These are phyloP conservation scores for Ecdyonurus torrentis DNA, from an alignment of 2,888 invertebrate species.

Conservation along the genomic window DNA sequence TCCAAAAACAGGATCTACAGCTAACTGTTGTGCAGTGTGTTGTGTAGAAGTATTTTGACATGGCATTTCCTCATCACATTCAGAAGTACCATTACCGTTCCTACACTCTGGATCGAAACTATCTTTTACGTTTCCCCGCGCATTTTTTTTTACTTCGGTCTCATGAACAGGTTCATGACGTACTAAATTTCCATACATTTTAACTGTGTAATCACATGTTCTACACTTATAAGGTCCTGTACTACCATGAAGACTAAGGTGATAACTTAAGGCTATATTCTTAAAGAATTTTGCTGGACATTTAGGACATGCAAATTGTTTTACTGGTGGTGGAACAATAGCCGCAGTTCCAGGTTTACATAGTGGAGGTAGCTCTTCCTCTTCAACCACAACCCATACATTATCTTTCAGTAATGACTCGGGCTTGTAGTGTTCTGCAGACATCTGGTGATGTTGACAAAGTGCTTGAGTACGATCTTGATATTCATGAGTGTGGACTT, in stretches of 20 bases:
- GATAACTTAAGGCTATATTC: constrained; percentile 49
- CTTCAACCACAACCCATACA: background rate
- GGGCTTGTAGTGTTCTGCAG: constrained; percentile 34
- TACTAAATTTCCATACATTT: constrained; percentile 46
- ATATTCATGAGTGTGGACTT: constrained; percentile 62
- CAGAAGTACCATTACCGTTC: background rate
- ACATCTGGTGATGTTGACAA: constrained; percentile 37
- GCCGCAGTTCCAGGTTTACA: background rate
- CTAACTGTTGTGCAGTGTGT: constrained; percentile 15
- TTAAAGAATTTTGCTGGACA: constrained; percentile 62
- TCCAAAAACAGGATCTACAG: constrained; percentile 48
- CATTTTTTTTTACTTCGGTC: constrained; percentile 28
- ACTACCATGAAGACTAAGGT: constrained; percentile 46
- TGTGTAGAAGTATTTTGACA: background rate
- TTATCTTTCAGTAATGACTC: background rate
- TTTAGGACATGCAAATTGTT: constrained; percentile 33
- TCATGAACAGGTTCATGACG: constrained; percentile 38
- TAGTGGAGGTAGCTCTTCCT: background rate
- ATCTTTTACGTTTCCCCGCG: constrained; percentile 33
- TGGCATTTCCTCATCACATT: background rate
- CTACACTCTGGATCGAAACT: too few species aligned
- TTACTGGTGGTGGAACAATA: constrained; percentile 7
- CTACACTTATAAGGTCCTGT: constrained; percentile 48
- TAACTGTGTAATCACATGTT: constrained; percentile 52
- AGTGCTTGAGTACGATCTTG: constrained; percentile 27